A percentile compares a stretch with the other conserved stretches of the same genome.
Evolutionary conservation across 2,797 vertebrate genomes (phyloP).

Genomic region (Enteromius afrohamiltoni): DNA sequence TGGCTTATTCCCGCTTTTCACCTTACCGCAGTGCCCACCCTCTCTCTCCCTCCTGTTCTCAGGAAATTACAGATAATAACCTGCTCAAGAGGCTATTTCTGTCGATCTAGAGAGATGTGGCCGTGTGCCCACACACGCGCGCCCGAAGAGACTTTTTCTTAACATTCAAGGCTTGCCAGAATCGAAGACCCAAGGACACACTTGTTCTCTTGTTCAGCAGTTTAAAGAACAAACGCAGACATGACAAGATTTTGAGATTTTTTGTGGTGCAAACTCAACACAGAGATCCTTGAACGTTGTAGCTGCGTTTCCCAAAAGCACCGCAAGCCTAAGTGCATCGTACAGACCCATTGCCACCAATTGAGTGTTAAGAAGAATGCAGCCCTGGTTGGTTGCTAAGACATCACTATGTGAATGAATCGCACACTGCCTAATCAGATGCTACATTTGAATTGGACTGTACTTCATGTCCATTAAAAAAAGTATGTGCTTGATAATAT

Average conservation of each 20-base stretch:
- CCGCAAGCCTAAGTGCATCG: no score
- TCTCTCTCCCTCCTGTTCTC: conserved; percentile 25
- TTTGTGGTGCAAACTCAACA: background rate
- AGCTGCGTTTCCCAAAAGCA: no score
- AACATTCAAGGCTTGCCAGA: background rate
- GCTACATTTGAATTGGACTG: background rate
- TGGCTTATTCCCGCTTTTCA: background rate
- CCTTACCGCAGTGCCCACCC: background rate
- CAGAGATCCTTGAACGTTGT: background rate
- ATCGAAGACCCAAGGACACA: background rate
- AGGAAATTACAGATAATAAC: conserved; percentile 43
- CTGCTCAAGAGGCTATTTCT: conserved; percentile 47
- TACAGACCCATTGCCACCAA: no score
- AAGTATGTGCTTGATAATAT: background rate
- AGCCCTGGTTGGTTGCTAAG: background rate
- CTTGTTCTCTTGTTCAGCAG: background rate
- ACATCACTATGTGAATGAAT: background rate
- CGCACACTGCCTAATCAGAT: background rate
- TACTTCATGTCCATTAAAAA: background rate
- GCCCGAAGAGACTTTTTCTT: background rate
- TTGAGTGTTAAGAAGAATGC: no score
- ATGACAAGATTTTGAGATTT: background rate
- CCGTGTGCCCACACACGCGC: conserved; percentile 30
- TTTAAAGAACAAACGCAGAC: background rate
- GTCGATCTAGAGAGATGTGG: conserved; percentile 34